These are phyloP conservation scores for Strigamia maritima DNA, from an alignment of 2,888 invertebrate species.

Conservation along the genomic window DNA sequence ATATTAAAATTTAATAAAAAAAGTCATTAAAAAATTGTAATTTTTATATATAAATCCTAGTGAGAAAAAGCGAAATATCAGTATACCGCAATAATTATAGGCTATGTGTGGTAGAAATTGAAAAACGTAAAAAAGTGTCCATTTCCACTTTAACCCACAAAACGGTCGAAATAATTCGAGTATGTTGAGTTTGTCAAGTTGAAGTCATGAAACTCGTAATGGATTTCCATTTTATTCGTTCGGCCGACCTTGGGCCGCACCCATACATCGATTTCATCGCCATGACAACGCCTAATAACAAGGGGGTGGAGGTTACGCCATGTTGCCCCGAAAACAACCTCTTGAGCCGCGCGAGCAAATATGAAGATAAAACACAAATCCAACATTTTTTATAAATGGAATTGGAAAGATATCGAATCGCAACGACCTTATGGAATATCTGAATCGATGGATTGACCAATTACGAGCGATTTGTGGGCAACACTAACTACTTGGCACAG, in stretches of 20 bases:
- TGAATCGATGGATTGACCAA: background rate
- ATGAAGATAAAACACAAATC: background rate
- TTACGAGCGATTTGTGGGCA: background rate
- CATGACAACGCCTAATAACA: slow-evolving; percentile 12
- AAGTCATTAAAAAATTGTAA: too few species aligned
- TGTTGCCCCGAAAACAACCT: slow-evolving; percentile 4
- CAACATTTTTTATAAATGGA: background rate
- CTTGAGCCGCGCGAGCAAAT: background rate
- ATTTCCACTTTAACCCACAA: too few species aligned
- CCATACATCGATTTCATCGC: background rate
- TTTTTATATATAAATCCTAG: too few species aligned
- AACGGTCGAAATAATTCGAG: background rate
- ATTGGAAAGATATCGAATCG: background rate
- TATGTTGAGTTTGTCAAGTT: too few species aligned
- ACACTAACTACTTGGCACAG: slow-evolving; percentile 17
- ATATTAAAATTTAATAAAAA: too few species aligned
- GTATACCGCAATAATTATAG: too few species aligned
- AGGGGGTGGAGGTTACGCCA: background rate
- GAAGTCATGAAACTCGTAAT: background rate
- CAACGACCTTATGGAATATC: background rate
- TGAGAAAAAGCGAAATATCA: too few species aligned
- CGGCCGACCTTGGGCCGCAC: slow-evolving; percentile 6
- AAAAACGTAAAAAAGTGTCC: too few species aligned
- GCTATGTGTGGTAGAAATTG: too few species aligned
- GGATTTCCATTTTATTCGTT: background rate